Percentiles rank a stretch among this genome's conserved stretches.
Evolutionary conservation across 1,140 invertebrate species (phyloP).

Genomic region (Nephila pilipes): DNA sequence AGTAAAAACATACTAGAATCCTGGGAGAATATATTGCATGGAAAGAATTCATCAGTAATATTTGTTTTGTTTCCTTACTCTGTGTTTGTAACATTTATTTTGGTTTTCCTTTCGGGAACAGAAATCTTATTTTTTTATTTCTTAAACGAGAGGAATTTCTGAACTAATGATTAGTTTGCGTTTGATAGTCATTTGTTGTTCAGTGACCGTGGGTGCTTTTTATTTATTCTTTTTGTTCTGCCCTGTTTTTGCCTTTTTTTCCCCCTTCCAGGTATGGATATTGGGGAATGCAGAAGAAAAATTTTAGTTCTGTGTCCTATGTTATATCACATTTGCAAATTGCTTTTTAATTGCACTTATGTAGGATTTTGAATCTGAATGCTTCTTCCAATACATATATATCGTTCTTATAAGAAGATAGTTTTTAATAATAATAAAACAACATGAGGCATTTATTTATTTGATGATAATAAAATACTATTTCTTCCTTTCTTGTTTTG

Average conservation of each 20-base stretch:
- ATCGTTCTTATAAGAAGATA: no score
- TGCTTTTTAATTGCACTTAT: neutral
- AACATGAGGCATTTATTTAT: no score
- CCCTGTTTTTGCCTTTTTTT: neutral
- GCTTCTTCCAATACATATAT: no score
- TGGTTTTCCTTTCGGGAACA: neutral
- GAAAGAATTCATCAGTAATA: conserved; percentile 14
- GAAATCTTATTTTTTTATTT: neutral
- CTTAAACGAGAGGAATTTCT: neutral
- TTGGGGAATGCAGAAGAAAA: neutral
- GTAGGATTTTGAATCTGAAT: no score
- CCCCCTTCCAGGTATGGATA: neutral
- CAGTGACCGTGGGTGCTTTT: neutral
- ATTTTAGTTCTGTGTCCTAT: neutral
- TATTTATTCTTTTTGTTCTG: neutral
- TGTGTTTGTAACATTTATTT: conserved; percentile 7
- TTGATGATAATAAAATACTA: no score
- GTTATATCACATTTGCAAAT: neutral
- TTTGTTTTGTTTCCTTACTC: neutral
- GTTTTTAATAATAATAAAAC: no score
- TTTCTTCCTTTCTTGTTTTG: no score
- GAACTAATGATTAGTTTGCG: conserved; percentile 32
- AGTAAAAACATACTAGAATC: neutral
- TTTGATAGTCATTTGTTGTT: conserved; percentile 17
- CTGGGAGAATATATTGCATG: conserved; percentile 33